phyloP scores from a whole-genome alignment of 2,888 invertebrate species.

The Tyria jacobaeae region DNA sequence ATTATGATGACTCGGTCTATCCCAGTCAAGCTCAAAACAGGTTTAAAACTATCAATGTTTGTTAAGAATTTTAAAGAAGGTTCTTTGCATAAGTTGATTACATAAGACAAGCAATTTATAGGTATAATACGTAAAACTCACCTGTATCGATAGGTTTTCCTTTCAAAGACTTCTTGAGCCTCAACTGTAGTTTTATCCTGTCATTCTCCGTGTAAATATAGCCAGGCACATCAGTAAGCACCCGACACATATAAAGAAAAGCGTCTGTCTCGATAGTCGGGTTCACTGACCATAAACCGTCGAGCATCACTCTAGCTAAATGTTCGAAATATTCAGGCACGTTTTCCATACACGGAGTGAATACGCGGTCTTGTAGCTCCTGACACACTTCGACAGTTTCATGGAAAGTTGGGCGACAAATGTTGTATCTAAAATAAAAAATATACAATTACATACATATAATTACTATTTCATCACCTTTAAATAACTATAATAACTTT shows the following conservation, averaged over 20 bases:
- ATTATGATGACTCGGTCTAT: too few species aligned
- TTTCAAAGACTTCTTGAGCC: constrained; percentile 58
- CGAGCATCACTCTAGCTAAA: constrained; percentile 88
- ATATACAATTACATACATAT: too few species aligned
- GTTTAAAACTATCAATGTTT: too few species aligned
- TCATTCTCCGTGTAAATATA: constrained; percentile 80
- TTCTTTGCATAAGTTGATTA: too few species aligned
- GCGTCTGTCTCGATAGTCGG: constrained; percentile 85
- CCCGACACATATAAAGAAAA: constrained; percentile 85
- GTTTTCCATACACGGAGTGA: constrained; percentile 87
- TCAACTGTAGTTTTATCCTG: constrained; percentile 61
- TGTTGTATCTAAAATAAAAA: constrained; percentile 88
- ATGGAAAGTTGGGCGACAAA: constrained; percentile 88
- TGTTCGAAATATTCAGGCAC: constrained; percentile 88
- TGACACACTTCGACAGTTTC: constrained; percentile 89
- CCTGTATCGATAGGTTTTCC: constrained; percentile 67
- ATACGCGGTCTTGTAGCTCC: constrained; percentile 86
- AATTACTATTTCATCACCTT: too few species aligned
- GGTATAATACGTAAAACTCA: constrained; percentile 28
- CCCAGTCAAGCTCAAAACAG: too few species aligned
- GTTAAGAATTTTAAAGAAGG: too few species aligned
- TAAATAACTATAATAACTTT: too few species aligned
- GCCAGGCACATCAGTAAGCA: constrained; percentile 86
- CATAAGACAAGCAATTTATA: not conserved
- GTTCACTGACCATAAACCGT: constrained; percentile 90